Evolutionary conservation across 2,113 vertebrate species (phyloP).

Genomic region (Heterotilapia buettikoferi): DNA sequence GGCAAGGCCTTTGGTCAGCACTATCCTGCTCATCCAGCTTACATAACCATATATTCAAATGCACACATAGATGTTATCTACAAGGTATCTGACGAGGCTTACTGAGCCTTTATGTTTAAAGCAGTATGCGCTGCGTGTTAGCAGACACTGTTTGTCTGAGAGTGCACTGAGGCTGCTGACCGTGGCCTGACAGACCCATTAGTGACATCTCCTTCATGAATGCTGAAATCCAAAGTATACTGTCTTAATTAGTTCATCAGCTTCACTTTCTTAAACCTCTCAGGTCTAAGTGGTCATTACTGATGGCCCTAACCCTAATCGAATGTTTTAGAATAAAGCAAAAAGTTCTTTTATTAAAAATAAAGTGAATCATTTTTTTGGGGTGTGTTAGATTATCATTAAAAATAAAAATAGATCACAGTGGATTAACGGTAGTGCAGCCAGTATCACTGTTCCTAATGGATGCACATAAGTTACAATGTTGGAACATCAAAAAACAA

Average conservation of each 20-base stretch:
- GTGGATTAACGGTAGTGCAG: background rate
- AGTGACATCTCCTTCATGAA: constrained; percentile 38
- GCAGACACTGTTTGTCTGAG: constrained; percentile 30
- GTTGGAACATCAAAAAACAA: background rate
- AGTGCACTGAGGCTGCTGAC: constrained; percentile 42
- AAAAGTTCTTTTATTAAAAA: background rate
- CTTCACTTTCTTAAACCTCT: background rate
- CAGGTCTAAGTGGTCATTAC: background rate
- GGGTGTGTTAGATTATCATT: background rate
- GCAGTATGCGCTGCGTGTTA: background rate
- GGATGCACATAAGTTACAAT: background rate
- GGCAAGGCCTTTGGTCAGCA: background rate
- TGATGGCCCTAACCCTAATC: background rate
- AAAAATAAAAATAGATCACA: background rate
- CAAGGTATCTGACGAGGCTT: background rate
- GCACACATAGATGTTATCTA: background rate
- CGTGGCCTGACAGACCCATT: constrained; percentile 33
- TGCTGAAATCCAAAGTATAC: background rate
- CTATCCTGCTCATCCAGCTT: constrained; percentile 2
- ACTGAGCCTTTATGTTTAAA: constrained; percentile 11
- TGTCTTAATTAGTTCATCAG: constrained; percentile 13
- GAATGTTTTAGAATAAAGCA: background rate
- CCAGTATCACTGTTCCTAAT: background rate
- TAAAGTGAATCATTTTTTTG: fast-evolving
- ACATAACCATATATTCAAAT: background rate